phyloP scores from a whole-genome alignment of 1,140 invertebrate species.

The Ericerus pela region DNA sequence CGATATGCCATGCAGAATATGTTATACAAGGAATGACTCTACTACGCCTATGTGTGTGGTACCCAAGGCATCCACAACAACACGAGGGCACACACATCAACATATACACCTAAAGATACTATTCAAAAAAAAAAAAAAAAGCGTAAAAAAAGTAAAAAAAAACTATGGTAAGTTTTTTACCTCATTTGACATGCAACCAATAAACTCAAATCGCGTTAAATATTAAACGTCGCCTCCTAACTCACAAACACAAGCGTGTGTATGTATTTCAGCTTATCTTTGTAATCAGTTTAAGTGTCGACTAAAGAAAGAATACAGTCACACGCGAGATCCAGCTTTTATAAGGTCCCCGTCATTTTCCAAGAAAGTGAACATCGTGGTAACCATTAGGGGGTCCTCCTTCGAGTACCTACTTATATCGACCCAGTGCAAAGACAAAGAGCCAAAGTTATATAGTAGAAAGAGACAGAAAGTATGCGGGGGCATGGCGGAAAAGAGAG shows the following conservation, averaged over 20 bases:
- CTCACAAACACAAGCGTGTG: no score
- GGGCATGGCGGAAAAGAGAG: no score
- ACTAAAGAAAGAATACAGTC: constrained; percentile 4
- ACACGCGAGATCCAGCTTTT: constrained; percentile 7
- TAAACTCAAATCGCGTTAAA: constrained; percentile 10
- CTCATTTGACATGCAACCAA: constrained; percentile 11
- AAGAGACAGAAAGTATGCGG: no score
- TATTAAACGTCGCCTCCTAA: constrained; percentile 9
- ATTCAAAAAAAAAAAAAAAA: background rate
- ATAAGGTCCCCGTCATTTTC: constrained; percentile 10
- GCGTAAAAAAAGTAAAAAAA: constrained; percentile 4
- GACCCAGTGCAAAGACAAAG: background rate
- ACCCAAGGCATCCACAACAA: background rate
- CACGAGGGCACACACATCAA: background rate
- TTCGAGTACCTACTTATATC: no score
- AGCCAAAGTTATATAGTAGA: no score
- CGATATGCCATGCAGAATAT: constrained; percentile 10
- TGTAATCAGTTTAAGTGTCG: constrained; percentile 12
- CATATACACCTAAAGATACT: no score
- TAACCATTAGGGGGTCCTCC: constrained; percentile 5
- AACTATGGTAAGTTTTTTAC: constrained; percentile 1
- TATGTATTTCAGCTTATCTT: constrained; percentile 3
- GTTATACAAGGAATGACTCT: constrained; percentile 1
- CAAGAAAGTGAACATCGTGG: constrained; percentile 8
- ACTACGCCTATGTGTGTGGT: constrained; percentile 7